Evolutionary conservation across 2,888 invertebrate genomes (phyloP).

Genomic region (Odiellus spinosus): DNA sequence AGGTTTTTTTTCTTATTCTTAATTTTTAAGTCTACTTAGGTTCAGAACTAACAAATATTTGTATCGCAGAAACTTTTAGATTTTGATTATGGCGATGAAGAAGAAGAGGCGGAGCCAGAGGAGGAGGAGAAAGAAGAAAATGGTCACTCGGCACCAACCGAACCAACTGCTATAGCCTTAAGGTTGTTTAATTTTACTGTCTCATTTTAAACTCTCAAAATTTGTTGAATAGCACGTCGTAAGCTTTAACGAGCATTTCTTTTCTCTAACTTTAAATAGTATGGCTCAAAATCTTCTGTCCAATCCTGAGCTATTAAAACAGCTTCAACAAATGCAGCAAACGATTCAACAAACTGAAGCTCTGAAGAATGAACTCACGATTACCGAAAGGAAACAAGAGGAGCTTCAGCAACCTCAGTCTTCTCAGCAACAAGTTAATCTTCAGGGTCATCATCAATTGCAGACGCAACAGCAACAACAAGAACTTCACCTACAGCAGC

Average conservation of each 20-base stretch:
- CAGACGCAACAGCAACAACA: slow-evolving; percentile 41
- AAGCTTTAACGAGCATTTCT: too few species aligned
- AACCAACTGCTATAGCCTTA: slow-evolving; percentile 16
- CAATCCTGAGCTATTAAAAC: slow-evolving; percentile 75
- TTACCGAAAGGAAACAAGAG: not conserved
- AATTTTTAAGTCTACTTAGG: too few species aligned
- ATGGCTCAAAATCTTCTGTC: slow-evolving; percentile 45
- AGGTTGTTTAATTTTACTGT: slow-evolving; percentile 10
- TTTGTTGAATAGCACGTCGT: too few species aligned
- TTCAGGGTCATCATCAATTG: slow-evolving; percentile 37
- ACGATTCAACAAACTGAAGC: slow-evolving; percentile 24
- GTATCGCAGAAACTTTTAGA: slow-evolving; percentile 66
- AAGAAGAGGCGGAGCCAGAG: slow-evolving; percentile 58
- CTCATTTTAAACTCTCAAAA: too few species aligned
- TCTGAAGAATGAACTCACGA: slow-evolving; percentile 10
- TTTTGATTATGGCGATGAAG: slow-evolving; percentile 66
- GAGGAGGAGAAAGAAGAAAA: slow-evolving; percentile 17
- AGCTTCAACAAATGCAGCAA: slow-evolving; percentile 48
- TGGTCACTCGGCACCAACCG: slow-evolving; percentile 5
- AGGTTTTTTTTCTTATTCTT: too few species aligned
- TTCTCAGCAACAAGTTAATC: slow-evolving; percentile 3
- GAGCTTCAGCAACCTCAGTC: too few species aligned
- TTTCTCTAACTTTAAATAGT: slow-evolving; percentile 11
- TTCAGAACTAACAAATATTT: too few species aligned
- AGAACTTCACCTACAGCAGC: slow-evolving; percentile 34